These are phyloP conservation scores for Leucoraja ocellata DNA, from an alignment of 2,797 vertebrate genomes.

Conservation along the genomic window DNA sequence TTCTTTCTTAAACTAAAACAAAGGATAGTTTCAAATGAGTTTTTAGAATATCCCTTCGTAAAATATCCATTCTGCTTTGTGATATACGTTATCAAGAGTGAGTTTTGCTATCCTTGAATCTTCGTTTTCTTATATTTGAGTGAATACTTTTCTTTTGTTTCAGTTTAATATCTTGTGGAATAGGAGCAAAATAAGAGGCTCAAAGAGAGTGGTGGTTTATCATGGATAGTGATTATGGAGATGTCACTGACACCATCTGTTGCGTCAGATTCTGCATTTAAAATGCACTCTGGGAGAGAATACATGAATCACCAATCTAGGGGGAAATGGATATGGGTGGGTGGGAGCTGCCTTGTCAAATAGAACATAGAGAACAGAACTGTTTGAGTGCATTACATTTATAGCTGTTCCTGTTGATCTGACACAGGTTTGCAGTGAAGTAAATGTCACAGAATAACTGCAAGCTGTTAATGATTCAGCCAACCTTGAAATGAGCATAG, in stretches of 20 bases:
- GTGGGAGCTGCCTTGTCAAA: conserved; percentile 10
- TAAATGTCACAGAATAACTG: not conserved
- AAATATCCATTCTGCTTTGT: not conserved
- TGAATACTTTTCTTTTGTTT: not conserved
- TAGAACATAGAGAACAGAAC: not conserved
- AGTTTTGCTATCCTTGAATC: not conserved
- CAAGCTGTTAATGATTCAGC: not conserved
- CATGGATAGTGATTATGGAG: conserved; percentile 6
- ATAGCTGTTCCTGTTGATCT: conserved; percentile 3
- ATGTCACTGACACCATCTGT: conserved; percentile 22
- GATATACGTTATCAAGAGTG: not conserved
- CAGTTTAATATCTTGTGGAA: not conserved
- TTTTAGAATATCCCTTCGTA: not conserved
- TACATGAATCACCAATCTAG: conserved; percentile 8
- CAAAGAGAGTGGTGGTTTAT: not conserved
- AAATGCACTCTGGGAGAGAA: not conserved
- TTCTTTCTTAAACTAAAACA: not conserved
- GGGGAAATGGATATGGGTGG: not conserved
- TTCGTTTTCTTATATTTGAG: not conserved
- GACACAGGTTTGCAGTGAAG: conserved; percentile 2
- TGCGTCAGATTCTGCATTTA: not conserved
- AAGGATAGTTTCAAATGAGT: not conserved
- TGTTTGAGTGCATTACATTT: conserved; percentile 3
- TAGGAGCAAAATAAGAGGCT: not conserved
- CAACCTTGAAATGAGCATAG: not conserved